Evolutionary conservation across 2,797 vertebrate species (phyloP).

Genomic region (Lycodopsis pacificus): DNA sequence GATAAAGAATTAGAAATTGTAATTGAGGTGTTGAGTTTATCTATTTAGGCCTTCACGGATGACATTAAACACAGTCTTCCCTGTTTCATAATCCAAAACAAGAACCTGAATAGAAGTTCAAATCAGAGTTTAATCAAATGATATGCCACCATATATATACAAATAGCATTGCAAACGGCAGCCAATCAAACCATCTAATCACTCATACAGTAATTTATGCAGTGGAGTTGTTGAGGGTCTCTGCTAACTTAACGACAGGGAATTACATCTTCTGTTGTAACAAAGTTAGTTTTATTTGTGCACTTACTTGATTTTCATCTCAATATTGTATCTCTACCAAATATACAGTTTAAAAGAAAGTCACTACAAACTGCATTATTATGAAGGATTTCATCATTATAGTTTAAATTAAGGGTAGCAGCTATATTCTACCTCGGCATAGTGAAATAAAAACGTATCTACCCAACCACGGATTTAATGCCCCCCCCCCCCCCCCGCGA

Average conservation of each 20-base stretch:
- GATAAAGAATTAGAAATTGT: neutral
- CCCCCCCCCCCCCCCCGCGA: neutral
- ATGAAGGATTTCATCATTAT: neutral
- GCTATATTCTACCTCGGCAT: neutral
- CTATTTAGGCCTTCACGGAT: neutral
- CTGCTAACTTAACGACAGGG: neutral
- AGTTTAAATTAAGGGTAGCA: neutral
- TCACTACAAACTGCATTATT: neutral
- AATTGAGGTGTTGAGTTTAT: neutral
- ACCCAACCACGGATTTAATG: neutral
- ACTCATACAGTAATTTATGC: neutral
- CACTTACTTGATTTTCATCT: neutral
- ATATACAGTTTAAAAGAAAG: neutral
- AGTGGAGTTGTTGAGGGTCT: neutral
- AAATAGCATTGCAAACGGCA: neutral
- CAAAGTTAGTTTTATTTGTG: neutral
- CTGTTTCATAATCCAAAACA: neutral
- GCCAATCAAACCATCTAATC: neutral
- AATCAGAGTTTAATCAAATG: neutral
- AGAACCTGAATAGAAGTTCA: neutral
- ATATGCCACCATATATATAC: neutral
- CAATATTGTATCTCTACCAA: no score
- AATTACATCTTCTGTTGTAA: neutral
- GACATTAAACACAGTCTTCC: neutral
- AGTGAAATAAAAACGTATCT: neutral